Base-by-base conservation (phyloP, 2,888 invertebrate species). In the Heliconius cydno region DNA sequence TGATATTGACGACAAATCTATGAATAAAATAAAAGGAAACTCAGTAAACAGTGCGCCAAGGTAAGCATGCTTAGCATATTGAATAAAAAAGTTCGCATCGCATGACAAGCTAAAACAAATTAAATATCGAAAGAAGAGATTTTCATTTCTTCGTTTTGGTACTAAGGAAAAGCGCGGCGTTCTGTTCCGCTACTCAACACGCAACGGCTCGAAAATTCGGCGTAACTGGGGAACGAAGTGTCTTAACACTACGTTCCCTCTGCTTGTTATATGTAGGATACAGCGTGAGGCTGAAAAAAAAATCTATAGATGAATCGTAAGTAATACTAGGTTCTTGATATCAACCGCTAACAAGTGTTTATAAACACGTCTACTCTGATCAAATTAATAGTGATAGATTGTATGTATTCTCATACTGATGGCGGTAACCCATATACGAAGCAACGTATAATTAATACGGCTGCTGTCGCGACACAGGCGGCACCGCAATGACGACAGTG, bases 1-100 rank as follows among this genome's bases (percentile, higher is more conserved):
- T 46, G 15, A 46, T 25, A 28, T 70, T 70, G 15, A 41, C 46
- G 68, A 41, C 38, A 70, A 46, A 70, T 25, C 70, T 25, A 28
- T 46, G 22, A 70, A 41, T 25, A 25, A 41, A 70, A 70, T 70
- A 70, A 70, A 25, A 70, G 38, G 25, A 85, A 84, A 82, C 81
- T 79, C 77, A 73, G 34, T 38, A 60, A 38, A 10, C 60, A 60
- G 79, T 80, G 78, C 78, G 78, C 78, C 79, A 80, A 79, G 81
- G 74, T 60, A 79, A 79, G n/a, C 82, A 85, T 88, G 86, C 82
- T 80, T 76, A 80, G 88, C 87, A 88, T 88, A 86, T 83, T 84
- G 85, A 85, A 82, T 84, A 73, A 77, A 81, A 79, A 79, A 82
- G 85, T 87, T 88, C 85, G 84, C 85, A 86, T 85, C 80, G 80